Evolutionary conservation across 2,888 invertebrate species (phyloP).

Genomic region (Escarpia spicata): DNA sequence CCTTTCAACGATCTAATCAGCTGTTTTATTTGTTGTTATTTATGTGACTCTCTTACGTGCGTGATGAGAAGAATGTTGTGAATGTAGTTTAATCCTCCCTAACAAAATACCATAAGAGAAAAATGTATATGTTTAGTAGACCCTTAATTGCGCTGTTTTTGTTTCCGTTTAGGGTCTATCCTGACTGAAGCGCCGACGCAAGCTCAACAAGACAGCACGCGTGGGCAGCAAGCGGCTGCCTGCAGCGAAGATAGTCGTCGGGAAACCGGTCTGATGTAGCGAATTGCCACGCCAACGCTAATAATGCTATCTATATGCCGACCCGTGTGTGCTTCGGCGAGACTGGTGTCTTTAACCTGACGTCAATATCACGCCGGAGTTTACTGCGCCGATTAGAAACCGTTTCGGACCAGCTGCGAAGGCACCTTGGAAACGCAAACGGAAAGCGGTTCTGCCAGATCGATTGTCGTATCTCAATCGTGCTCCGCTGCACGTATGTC

Average conservation of each 20-base stretch:
- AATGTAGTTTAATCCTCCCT: neutral
- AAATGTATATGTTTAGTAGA: neutral
- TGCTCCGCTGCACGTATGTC: neutral
- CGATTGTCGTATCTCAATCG: neutral
- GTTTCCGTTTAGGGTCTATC: neutral
- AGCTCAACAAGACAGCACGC: neutral
- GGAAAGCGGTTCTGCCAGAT: neutral
- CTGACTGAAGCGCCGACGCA: neutral
- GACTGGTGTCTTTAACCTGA: neutral
- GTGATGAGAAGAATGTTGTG: neutral
- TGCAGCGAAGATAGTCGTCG: neutral
- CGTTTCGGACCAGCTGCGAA: neutral
- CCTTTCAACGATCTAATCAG: no score
- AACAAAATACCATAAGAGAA: neutral
- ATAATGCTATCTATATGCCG: neutral
- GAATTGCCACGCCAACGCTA: neutral
- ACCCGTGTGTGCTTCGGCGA: neutral
- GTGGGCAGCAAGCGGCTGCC: neutral
- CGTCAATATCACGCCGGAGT: neutral
- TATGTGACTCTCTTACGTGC: neutral
- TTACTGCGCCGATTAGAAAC: neutral
- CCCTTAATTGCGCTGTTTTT: neutral
- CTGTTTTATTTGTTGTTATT: no score
- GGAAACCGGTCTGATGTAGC: neutral
- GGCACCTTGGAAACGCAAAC: neutral